Evolutionary conservation across 2,113 vertebrate genomes (phyloP).

Genomic region (Coracopsis vasa): DNA sequence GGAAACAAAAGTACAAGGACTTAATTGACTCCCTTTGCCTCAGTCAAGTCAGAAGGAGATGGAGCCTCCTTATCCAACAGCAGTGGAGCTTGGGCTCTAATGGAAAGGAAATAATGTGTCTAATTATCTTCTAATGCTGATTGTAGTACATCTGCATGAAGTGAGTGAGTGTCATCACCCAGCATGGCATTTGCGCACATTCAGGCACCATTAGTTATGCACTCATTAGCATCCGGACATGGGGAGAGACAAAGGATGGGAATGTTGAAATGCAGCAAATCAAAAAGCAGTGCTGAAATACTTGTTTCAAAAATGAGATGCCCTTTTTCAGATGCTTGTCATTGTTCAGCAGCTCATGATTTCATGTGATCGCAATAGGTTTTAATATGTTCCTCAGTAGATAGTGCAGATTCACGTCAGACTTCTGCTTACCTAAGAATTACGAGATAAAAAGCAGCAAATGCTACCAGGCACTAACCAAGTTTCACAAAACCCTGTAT

Average conservation of each 20-base stretch:
- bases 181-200: constrained; percentile 18
- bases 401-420: not conserved
- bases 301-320: not conserved
- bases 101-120: constrained; percentile 57
- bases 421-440: not conserved
- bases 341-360: not conserved
- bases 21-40: not conserved
- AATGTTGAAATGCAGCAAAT: not conserved
- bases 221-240: not conserved
- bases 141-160: constrained; percentile 48
- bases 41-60: not conserved
- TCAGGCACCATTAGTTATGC: constrained; percentile 51
- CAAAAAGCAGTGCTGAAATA: not conserved
- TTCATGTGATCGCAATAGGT: not conserved
- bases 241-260: not conserved
- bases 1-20: not conserved
- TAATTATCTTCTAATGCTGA: constrained; percentile 61
- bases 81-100: constrained; percentile 26
- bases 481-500: not conserved
- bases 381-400: not conserved
- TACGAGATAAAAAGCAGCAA: not conserved
- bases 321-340: not conserved
- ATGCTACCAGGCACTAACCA: not conserved
- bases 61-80: not conserved
- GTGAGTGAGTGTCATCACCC: not conserved